Conservation (phyloP, 2,113 vertebrate species). For the Rhodinocichla rosea region DNA sequence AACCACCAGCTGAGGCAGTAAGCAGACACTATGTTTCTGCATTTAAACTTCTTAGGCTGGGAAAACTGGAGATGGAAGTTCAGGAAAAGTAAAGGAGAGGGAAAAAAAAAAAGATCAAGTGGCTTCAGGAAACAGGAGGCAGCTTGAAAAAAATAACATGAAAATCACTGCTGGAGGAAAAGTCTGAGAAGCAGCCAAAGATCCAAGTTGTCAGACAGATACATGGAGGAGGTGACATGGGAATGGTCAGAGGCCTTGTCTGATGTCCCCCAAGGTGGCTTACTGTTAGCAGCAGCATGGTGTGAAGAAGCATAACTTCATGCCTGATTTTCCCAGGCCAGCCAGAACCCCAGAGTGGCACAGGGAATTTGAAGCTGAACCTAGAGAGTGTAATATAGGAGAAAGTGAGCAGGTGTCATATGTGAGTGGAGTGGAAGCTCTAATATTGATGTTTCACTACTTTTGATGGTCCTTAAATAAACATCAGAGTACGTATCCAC, state of each 20-base stretch:
- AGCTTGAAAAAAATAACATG: background rate
- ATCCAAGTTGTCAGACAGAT: background rate
- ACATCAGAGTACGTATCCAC: rapidly evolving
- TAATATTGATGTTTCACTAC: background rate
- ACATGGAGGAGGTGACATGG: background rate
- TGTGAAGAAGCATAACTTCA: background rate
- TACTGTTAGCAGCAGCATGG: background rate
- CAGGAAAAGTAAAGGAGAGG: background rate
- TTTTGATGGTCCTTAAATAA: background rate
- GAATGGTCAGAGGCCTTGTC: background rate
- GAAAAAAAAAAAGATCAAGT: rapidly evolving
- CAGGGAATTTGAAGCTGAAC: background rate
- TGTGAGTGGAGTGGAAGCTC: background rate
- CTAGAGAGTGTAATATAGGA: background rate
- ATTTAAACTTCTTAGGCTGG: background rate
- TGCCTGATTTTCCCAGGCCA: background rate
- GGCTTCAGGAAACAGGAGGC: background rate
- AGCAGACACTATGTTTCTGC: background rate
- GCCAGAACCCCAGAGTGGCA: rapidly evolving
- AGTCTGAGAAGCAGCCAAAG: background rate
- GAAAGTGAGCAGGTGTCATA: background rate
- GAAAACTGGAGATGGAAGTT: background rate
- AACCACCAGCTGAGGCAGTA: background rate
- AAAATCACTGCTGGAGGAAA: background rate
- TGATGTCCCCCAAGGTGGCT: too few species aligned